These are phyloP conservation scores for Morus bassanus DNA, from an alignment of 2,797 vertebrate genomes.

Conservation along the genomic window DNA sequence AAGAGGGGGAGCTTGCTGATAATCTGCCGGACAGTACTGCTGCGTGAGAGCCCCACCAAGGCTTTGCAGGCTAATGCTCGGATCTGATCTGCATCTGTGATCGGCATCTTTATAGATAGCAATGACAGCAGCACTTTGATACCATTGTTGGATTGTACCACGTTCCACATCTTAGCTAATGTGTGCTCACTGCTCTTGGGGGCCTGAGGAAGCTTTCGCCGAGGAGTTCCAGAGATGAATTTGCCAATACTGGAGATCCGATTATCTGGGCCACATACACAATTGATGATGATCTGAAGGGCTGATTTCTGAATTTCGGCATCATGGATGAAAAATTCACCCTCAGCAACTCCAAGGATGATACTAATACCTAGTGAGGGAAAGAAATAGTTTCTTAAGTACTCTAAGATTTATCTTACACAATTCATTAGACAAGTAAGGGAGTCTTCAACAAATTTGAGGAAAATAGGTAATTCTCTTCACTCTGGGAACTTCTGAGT, in stretches of 20 bases:
- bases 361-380: constrained; percentile 90
- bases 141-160: constrained; percentile 98
- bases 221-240: constrained; percentile 93
- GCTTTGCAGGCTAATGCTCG: constrained; percentile 94
- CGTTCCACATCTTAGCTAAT: constrained; percentile 98
- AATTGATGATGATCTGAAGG: constrained; percentile 97
- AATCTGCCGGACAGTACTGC: constrained; percentile 92
- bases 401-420: neutral
- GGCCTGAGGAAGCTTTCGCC: constrained; percentile 90
- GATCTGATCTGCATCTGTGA: constrained; percentile 98
- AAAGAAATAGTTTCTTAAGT: neutral
- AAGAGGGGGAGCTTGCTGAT: constrained; percentile 98
- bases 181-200: constrained; percentile 91
- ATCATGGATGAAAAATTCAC: constrained; percentile 97
- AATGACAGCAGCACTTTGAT: constrained; percentile 97
- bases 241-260: constrained; percentile 97
- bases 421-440: neutral
- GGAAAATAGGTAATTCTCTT: neutral
- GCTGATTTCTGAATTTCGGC: constrained; percentile 99
- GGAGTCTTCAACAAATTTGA: neutral
- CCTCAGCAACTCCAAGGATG: constrained; percentile 96
- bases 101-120: constrained; percentile 97
- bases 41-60: constrained; percentile 92
- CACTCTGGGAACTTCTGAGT: neutral
- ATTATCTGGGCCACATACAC: constrained; percentile 95